These are phyloP conservation scores for Panulirus ornatus DNA, from an alignment of 1,140 invertebrate species.

Conservation along the genomic window DNA sequence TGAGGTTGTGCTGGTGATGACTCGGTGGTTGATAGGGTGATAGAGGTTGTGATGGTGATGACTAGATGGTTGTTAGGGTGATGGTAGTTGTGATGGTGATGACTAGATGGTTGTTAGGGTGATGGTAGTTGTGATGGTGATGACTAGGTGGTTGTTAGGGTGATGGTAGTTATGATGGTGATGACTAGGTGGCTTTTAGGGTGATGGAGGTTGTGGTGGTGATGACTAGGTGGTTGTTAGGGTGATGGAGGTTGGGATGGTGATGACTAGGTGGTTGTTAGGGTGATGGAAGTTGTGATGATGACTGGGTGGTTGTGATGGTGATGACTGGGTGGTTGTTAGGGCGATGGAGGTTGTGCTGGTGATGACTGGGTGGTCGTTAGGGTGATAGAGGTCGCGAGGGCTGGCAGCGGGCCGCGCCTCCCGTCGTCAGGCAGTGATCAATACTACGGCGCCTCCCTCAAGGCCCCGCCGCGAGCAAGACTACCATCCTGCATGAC, in stretches of 20 bases:
- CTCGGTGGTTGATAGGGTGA: neutral
- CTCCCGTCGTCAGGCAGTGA: constrained; percentile 31
- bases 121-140: neutral
- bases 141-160: neutral
- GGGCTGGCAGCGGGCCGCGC: constrained; percentile 8
- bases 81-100: constrained; percentile 10
- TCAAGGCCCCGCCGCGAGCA: constrained; percentile 3
- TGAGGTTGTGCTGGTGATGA: neutral
- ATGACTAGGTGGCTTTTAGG: neutral
- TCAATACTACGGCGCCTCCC: constrained; percentile 38
- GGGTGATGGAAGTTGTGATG: neutral
- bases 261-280: neutral
- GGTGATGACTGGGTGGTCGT: neutral
- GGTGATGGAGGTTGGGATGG: neutral
- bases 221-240: neutral
- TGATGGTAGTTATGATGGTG: neutral
- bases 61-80: neutral
- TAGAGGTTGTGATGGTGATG: neutral
- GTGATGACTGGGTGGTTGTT: neutral
- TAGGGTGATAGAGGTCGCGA: neutral
- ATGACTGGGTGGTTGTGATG: neutral
- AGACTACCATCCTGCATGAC: neutral
- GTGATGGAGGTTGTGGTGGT: neutral
- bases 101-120: neutral
- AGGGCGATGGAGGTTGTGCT: neutral